These are phyloP conservation scores for Lepus americanus DNA, from an alignment of 2,113 vertebrate genomes.

Conservation along the genomic window DNA sequence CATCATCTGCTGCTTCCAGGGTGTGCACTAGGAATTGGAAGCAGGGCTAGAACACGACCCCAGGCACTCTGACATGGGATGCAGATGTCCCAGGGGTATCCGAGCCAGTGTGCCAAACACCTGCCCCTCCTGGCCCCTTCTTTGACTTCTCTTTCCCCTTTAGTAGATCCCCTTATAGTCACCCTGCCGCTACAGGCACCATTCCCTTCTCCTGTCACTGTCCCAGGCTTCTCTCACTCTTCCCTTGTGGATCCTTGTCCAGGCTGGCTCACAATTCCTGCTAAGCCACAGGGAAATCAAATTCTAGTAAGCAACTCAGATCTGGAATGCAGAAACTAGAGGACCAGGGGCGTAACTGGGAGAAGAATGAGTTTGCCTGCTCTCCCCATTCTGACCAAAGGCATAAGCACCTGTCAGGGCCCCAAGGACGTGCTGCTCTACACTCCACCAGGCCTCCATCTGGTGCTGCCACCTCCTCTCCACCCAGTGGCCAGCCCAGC, in stretches of 20 bases:
- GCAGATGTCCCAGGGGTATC: no score
- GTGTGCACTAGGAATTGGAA: no score
- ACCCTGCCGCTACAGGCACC: not conserved
- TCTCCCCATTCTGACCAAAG: not conserved
- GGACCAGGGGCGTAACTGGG: not conserved
- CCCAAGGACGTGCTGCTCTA: not conserved
- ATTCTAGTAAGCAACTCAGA: not conserved
- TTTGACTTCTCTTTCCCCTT: not conserved
- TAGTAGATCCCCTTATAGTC: not conserved
- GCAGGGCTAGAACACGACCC: no score
- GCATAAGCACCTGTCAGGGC: not conserved
- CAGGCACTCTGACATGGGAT: no score
- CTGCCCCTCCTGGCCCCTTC: not conserved
- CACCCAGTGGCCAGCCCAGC: not conserved
- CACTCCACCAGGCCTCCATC: not conserved
- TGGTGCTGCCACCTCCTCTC: not conserved
- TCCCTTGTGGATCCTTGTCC: not conserved
- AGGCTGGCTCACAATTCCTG: not conserved
- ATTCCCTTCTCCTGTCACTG: not conserved
- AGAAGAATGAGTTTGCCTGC: not conserved
- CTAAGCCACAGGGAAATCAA: not conserved
- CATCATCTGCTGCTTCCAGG: no score
- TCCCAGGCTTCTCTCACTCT: not conserved
- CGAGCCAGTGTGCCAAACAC: not conserved
- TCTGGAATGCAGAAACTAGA: conserved; percentile 36